phyloP scores from a whole-genome alignment of 1,140 invertebrate genomes.

The Dinothrombium tinctorium region DNA sequence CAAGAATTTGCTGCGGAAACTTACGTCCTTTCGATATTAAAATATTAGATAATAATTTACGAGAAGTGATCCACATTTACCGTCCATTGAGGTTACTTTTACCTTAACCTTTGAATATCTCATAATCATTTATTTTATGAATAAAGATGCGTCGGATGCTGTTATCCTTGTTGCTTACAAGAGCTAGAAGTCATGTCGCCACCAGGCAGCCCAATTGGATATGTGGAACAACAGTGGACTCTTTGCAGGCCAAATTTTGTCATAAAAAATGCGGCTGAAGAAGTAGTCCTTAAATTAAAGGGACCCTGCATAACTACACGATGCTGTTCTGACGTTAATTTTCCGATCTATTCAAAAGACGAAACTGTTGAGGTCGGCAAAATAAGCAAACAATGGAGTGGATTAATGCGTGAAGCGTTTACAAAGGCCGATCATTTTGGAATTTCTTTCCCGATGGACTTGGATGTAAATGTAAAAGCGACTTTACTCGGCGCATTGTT shows the following conservation, averaged over 20 bases:
- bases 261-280: conserved; percentile 4
- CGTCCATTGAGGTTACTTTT: conserved; percentile 31
- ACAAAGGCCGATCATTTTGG: conserved; percentile 50
- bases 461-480: conserved; percentile 56
- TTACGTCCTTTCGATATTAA: conserved; percentile 52
- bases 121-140: too few relatives aligned
- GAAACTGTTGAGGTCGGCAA: conserved; percentile 29
- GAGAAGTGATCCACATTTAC: conserved; percentile 45
- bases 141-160: conserved; percentile 48
- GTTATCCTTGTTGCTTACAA: conserved; percentile 60
- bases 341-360: conserved; percentile 23
- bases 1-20: conserved; percentile 47
- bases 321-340: conserved; percentile 51
- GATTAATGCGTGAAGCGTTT: conserved; percentile 39
- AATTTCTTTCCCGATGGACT: conserved; percentile 46
- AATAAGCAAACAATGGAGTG: conserved; percentile 50
- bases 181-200: conserved; percentile 38
- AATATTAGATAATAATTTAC: conserved; percentile 46
- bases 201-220: conserved; percentile 39
- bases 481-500: conserved; percentile 39
- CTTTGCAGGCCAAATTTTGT: conserved; percentile 43
- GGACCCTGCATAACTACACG: conserved; percentile 55
- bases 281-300: conserved; percentile 45
- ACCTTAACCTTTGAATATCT: too few relatives aligned
- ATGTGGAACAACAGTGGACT: conserved; percentile 59